Evolutionary conservation across 2,888 invertebrate species (phyloP).

Genomic region (Anarsia innoxiella): DNA sequence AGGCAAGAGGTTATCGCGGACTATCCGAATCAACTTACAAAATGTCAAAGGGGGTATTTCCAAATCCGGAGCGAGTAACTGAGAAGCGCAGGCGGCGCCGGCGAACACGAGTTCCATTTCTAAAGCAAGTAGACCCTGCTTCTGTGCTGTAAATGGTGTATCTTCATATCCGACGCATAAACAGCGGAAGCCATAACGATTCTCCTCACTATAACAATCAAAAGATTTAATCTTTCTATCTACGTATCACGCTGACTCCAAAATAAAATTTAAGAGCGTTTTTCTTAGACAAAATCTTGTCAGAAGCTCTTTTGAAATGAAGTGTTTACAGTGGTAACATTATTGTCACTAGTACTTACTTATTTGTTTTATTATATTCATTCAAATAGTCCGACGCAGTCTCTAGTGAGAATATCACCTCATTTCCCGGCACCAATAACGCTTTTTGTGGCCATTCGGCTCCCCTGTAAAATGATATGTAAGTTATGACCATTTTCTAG

Average conservation of each 20-base stretch:
- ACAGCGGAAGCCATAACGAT: conserved; percentile 82
- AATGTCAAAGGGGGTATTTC: conserved; percentile 53
- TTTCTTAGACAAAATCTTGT: too few species aligned
- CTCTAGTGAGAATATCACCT: conserved; percentile 95
- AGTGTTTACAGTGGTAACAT: too few species aligned
- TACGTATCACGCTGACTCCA: too few species aligned
- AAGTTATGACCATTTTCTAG: too few species aligned
- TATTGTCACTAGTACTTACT: too few species aligned
- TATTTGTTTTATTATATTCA: conserved; percentile 81
- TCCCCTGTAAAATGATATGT: conserved; percentile 53
- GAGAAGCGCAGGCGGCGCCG: conserved; percentile 93
- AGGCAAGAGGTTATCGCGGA: too few species aligned
- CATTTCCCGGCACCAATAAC: conserved; percentile 92
- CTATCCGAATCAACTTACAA: conserved; percentile 39
- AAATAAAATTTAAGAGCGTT: too few species aligned
- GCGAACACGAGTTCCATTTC: conserved; percentile 94
- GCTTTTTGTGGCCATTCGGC: conserved; percentile 91
- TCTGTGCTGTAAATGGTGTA: conserved; percentile 65
- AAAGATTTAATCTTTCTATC: too few species aligned
- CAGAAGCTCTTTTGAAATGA: too few species aligned
- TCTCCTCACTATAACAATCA: conserved; percentile 54
- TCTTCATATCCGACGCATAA: conserved; percentile 88
- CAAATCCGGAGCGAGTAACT: conserved; percentile 81
- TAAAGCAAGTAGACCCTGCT: conserved; percentile 79
- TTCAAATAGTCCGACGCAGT: conserved; percentile 96